Evolutionary conservation across 2,113 vertebrate species (phyloP), one percentile per base, ranked within the genome.

Genomic region (Balaenoptera acutorostrata): DNA sequence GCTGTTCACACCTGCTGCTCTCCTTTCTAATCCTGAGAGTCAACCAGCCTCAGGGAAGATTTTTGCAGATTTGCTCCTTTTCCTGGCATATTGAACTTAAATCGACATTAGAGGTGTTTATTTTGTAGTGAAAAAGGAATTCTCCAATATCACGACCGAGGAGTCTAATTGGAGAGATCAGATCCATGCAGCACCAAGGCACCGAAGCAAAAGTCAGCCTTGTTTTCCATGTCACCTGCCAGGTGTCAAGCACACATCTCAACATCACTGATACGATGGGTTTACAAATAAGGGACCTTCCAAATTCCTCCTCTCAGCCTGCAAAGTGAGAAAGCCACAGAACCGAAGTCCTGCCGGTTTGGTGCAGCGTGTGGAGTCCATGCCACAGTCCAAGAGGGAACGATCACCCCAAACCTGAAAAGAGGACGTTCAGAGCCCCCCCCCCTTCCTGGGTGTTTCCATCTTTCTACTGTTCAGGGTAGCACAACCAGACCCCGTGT

Each of bases 331-430:
- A 55, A 71, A 86, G 31, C 29, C 9, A 41, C 59, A 82, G 55
- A 80, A 64, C 15, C 17, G 11, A 71, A 59, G 75, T 33, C 55
- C 33, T 57, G 52, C 21, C 77, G 15, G 0, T 9, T 17, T 18
- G 31, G 59, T 1, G 33, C 9, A 18, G 11, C 5, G 0, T 7
- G 1, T 5, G 12, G 12, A 14, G 15, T 20, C 21, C 46, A n/a
- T n/a, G 6, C 3, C 17, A 29, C 13, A 18, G 12, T 20, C 59
- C 82, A 61, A 49, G n/a, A 92, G 7, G 59, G 72, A 64, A 36
- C 8, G 15, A 3, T 15, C 25, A 68, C n/a, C 41, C 84, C 14
- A 33, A 46, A 57, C 14, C 36, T 49, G 12, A n/a, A 33, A 41
- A 78, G 89, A 94, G 15, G 27, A 63, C 23, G 25, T 6, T 27